These are phyloP conservation scores for Xestia c-nigrum DNA, from an alignment of 2,888 invertebrate species.

Conservation along the genomic window DNA sequence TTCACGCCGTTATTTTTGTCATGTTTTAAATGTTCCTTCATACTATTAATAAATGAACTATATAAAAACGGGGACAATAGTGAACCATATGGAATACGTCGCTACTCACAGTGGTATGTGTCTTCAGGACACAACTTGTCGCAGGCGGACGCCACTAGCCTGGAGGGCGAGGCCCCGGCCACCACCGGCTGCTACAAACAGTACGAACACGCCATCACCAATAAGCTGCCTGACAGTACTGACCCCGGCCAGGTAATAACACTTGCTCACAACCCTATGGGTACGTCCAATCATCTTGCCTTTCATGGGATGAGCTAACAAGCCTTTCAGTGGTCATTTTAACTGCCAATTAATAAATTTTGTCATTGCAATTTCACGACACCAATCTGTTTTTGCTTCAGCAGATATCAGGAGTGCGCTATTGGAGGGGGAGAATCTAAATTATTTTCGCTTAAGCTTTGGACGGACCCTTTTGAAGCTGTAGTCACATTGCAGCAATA, in stretches of 20 bases:
- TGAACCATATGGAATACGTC: conserved; percentile 79
- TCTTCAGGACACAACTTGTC: conserved; percentile 97
- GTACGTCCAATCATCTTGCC: conserved; percentile 74
- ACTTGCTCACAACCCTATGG: conserved; percentile 54
- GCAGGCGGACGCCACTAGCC: conserved; percentile 96
- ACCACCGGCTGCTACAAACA: conserved; percentile 94
- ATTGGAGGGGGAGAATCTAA: conserved; percentile 32
- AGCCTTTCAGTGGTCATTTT: conserved; percentile 20
- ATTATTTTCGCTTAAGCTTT: conserved; percentile 54
- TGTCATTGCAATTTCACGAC: conserved; percentile 31
- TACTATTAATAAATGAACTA: conserved; percentile 68
- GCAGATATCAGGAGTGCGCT: conserved; percentile 47
- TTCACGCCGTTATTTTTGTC: conserved; percentile 85
- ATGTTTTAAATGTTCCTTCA: conserved; percentile 79
- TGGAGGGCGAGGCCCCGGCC: conserved; percentile 94
- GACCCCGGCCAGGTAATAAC: conserved; percentile 84
- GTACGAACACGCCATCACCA: conserved; percentile 92
- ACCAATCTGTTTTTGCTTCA: conserved; percentile 49
- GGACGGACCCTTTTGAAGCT: conserved; percentile 64
- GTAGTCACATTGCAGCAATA: conserved; percentile 60
- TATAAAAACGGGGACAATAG: conserved; percentile 73
- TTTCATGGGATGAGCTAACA: conserved; percentile 38
- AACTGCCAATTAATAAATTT: conserved; percentile 18
- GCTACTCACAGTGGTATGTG: conserved; percentile 89
- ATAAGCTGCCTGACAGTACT: conserved; percentile 83